Conservation (phyloP, 2,797 vertebrate species). For the Spea hammondii region DNA sequence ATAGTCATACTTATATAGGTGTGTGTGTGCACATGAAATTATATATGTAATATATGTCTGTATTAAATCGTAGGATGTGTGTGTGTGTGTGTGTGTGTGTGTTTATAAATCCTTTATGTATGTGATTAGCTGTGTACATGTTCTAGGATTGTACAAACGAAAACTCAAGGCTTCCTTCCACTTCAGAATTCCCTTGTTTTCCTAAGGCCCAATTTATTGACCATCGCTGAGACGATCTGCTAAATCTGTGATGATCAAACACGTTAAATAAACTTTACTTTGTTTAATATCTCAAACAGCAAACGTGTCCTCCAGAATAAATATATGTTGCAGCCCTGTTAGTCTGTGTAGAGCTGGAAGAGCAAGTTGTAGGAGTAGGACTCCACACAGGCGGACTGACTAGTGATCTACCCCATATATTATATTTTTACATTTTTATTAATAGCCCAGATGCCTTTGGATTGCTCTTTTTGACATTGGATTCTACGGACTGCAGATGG, state of each 20-base stretch:
- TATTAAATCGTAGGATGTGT: not conserved
- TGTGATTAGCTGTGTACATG: constrained; percentile 43
- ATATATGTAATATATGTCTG: too few relatives aligned
- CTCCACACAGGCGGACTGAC: not conserved
- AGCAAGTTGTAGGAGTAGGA: constrained; percentile 9
- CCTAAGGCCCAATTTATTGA: constrained; percentile 55
- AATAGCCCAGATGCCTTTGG: not conserved
- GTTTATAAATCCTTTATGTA: constrained; percentile 38
- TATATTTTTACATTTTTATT: not conserved
- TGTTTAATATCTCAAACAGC: constrained; percentile 63
- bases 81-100: constrained; percentile 7
- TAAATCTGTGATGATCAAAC: constrained; percentile 60
- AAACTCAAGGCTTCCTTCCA: constrained; percentile 39
- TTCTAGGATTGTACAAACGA: constrained; percentile 36
- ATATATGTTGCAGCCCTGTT: constrained; percentile 49
- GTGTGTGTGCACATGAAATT: too few relatives aligned
- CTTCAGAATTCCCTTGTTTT: constrained; percentile 49
- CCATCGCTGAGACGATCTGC: constrained; percentile 55
- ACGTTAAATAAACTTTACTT: constrained; percentile 63
- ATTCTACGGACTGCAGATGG: not conserved
- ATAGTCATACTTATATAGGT: too few relatives aligned
- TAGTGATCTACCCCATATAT: not conserved
- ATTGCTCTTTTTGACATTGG: not conserved
- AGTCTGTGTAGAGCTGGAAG: constrained; percentile 1
- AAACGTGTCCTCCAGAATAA: constrained; percentile 59